phyloP scores from a whole-genome alignment of 37 sponge, comb jelly and placozoan species.

The Haliclona indistincta region DNA sequence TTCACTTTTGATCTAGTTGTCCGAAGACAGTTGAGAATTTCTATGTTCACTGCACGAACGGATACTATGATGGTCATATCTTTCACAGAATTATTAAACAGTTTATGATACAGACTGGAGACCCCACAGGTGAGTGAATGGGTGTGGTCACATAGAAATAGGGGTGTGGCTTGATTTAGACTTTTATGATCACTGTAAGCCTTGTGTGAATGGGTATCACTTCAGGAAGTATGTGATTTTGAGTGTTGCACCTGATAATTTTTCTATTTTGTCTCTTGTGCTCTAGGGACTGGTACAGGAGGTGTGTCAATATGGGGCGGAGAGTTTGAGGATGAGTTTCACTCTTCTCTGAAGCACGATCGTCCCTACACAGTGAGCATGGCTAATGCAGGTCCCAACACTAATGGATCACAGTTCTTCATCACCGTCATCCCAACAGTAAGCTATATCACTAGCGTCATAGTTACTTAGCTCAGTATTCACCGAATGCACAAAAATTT shows the following conservation, averaged over 20 bases:
- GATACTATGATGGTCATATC: conserved; percentile 92
- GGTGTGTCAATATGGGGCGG: conserved; percentile 96
- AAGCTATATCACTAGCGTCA: conserved; percentile 1
- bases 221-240: too few relatives aligned
- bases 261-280: background rate
- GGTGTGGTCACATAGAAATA: background rate
- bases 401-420: conserved; percentile 98
- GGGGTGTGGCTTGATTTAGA: too few relatives aligned
- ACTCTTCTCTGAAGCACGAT: conserved; percentile 88
- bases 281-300: conserved; percentile 91
- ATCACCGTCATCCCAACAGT: conserved; percentile 92
- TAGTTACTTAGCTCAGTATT: background rate
- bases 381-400: conserved; percentile 98
- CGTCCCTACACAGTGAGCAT: conserved; percentile 91
- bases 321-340: conserved; percentile 98
- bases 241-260: too few relatives aligned
- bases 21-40: conserved; percentile 98
- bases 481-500: too few relatives aligned
- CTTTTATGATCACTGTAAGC: too few relatives aligned
- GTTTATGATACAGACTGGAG: conserved; percentile 99
- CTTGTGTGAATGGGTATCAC: too few relatives aligned
- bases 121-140: conserved; percentile 76
- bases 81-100: conserved; percentile 95
- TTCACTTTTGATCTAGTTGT: conserved; percentile 40
- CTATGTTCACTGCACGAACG: conserved; percentile 83